Conservation (phyloP, 2,888 invertebrate genomes). For the Brachypterus glaber region DNA sequence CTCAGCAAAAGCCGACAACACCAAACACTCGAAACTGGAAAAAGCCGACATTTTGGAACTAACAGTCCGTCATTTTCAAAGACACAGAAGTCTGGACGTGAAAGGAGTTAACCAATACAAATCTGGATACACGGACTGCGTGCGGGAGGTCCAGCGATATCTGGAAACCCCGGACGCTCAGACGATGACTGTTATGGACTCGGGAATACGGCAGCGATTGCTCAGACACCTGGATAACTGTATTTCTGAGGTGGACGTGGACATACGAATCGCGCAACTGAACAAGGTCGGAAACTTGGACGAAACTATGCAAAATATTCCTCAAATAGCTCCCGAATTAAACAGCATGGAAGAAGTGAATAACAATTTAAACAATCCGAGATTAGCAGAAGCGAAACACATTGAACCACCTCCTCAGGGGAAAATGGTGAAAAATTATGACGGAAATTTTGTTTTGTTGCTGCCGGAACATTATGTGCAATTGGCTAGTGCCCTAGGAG, state of each 20-base stretch:
- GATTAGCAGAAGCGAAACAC: constrained; percentile 13
- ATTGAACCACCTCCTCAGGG: not conserved
- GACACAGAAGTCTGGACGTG: constrained; percentile 58
- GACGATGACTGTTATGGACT: constrained; percentile 48
- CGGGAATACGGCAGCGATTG: constrained; percentile 49
- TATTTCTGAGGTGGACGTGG: constrained; percentile 51
- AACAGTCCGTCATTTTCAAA: constrained; percentile 71
- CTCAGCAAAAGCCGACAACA: constrained; percentile 56
- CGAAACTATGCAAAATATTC: constrained; percentile 21
- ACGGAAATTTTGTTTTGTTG: constrained; percentile 52
- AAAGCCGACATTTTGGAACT: constrained; percentile 79
- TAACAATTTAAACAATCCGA: constrained; percentile 26
- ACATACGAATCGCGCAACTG: constrained; percentile 31
- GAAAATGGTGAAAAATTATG: constrained; percentile 43
- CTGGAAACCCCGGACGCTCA: constrained; percentile 53
- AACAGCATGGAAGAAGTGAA: constrained; percentile 35
- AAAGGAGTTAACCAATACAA: constrained; percentile 55
- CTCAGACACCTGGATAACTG: constrained; percentile 52
- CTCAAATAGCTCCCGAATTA: constrained; percentile 40
- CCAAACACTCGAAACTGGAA: constrained; percentile 73
- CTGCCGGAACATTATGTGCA: constrained; percentile 54
- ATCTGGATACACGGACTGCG: constrained; percentile 58
- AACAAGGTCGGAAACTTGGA: constrained; percentile 20
- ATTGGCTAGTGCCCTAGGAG: constrained; percentile 44
- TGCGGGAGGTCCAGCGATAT: constrained; percentile 51